A percentile compares a stretch with the other conserved stretches of the same genome.
Conservation (phyloP, 64 coral and sea anemone genomes). For the Montipora efflorescens region DNA sequence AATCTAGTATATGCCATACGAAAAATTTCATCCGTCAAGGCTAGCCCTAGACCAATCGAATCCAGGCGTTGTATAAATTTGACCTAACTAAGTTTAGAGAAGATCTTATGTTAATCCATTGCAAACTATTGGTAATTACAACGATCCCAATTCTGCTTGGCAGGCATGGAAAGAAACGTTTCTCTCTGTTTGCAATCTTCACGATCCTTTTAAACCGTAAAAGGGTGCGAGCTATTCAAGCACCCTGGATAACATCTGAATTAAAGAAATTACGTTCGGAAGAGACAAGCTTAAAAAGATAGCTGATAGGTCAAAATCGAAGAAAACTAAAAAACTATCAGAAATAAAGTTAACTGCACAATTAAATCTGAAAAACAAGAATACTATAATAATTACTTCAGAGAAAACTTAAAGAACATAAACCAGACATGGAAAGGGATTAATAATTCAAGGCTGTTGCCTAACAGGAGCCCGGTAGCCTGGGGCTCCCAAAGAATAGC, state of each 20-base stretch:
- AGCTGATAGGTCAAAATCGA: neutral
- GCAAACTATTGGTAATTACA: slow-evolving; percentile 5
- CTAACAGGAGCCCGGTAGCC: too few species aligned
- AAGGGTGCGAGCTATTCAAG: neutral
- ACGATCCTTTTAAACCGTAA: neutral
- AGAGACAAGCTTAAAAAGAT: slow-evolving; percentile 10
- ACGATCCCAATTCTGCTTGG: slow-evolving; percentile 1
- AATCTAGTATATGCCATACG: neutral
- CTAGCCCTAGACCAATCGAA: slow-evolving; percentile 7
- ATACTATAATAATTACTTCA: neutral
- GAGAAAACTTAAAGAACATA: neutral
- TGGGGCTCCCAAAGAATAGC: too few species aligned
- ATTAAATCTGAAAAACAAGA: neutral
- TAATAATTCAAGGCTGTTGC: neutral
- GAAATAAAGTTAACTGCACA: neutral
- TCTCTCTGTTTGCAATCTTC: slow-evolving; percentile 1
- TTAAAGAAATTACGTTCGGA: neutral
- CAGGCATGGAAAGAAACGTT: neutral
- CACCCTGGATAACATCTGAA: neutral
- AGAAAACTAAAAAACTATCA: neutral
- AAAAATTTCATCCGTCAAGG: neutral
- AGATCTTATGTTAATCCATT: slow-evolving; percentile 1
- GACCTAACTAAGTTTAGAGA: neutral
- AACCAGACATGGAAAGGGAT: slow-evolving; percentile 4
- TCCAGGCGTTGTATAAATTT: neutral